A percentile compares a stretch with the other conserved stretches of the same genome.
phyloP scores from a whole-genome alignment of 2,888 invertebrate genomes.

The Dasypolia templi region DNA sequence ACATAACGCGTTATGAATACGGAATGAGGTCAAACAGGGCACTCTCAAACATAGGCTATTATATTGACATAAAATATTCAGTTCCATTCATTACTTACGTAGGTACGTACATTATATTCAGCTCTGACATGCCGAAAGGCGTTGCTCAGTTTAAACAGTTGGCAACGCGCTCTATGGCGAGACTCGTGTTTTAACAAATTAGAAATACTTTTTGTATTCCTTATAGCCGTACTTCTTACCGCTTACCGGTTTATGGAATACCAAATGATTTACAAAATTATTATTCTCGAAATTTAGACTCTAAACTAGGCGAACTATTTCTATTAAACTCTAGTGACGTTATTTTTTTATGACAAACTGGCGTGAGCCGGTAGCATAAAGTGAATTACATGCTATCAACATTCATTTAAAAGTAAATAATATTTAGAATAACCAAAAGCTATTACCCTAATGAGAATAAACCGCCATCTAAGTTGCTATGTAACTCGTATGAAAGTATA shows the following conservation, averaged over 20 bases:
- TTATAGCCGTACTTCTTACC: constrained; percentile 52
- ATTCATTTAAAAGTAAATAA: constrained; percentile 61
- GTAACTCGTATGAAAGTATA: constrained; percentile 77
- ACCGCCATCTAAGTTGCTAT: constrained; percentile 65
- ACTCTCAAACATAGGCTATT: constrained; percentile 86
- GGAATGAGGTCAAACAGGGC: constrained; percentile 89
- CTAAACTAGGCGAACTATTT: constrained; percentile 20
- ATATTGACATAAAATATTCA: constrained; percentile 90
- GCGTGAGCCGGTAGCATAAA: constrained; percentile 40
- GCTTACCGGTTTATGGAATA: constrained; percentile 54
- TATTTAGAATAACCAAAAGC: constrained; percentile 55
- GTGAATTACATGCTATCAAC: constrained; percentile 43
- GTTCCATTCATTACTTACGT: constrained; percentile 86
- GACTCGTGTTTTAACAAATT: constrained; percentile 77
- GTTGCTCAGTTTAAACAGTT: constrained; percentile 88
- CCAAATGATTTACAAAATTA: constrained; percentile 25
- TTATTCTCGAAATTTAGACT: constrained; percentile 30
- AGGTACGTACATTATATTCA: constrained; percentile 79
- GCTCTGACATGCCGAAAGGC: constrained; percentile 85
- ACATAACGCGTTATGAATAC: constrained; percentile 89
- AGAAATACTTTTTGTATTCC: constrained; percentile 74
- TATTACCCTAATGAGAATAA: constrained; percentile 71
- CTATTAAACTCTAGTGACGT: constrained; percentile 17
- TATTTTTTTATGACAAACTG: constrained; percentile 26
- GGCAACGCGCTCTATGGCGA: constrained; percentile 78